Conservation (phyloP, 2,797 vertebrate species). For the Sebastolobus altivelis region DNA sequence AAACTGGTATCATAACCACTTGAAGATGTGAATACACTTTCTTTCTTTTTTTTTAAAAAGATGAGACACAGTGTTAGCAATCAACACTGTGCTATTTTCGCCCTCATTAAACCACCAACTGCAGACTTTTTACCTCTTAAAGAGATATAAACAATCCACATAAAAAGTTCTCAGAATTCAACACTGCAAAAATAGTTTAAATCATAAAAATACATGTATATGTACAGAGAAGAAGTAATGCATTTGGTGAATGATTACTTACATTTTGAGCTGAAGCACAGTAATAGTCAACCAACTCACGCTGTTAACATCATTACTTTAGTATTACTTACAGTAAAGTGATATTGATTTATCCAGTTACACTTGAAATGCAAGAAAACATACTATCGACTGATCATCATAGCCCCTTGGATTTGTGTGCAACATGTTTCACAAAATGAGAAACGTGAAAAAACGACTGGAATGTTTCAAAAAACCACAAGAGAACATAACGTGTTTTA, state of each 20-base stretch:
- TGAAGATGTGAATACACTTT: constrained; percentile 56
- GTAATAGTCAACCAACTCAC: constrained; percentile 65
- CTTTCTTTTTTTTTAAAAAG: constrained; percentile 41
- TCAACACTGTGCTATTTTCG: constrained; percentile 66
- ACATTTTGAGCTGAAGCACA: constrained; percentile 73
- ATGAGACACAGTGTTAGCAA: constrained; percentile 60
- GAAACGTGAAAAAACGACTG: constrained; percentile 69
- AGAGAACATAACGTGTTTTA: constrained; percentile 58
- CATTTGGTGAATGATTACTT: constrained; percentile 77
- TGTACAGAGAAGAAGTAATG: constrained; percentile 78
- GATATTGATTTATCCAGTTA: constrained; percentile 71
- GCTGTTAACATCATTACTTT: constrained; percentile 62
- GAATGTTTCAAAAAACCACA: constrained; percentile 82
- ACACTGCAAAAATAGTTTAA: constrained; percentile 84
- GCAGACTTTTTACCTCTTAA: constrained; percentile 72
- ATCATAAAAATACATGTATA: constrained; percentile 80
- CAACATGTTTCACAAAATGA: constrained; percentile 67
- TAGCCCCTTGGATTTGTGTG: constrained; percentile 78
- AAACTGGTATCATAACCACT: constrained; percentile 57
- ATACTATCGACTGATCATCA: constrained; percentile 64
- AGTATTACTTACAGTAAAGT: constrained; percentile 65
- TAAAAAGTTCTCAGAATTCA: constrained; percentile 78
- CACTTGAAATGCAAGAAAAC: constrained; percentile 69
- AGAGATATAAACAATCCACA: constrained; percentile 77
- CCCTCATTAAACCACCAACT: constrained; percentile 54